Percentiles rank a stretch among this genome's conserved stretches.
phyloP scores from a whole-genome alignment of 2,888 invertebrate genomes.

The Epistrophe eligans region DNA sequence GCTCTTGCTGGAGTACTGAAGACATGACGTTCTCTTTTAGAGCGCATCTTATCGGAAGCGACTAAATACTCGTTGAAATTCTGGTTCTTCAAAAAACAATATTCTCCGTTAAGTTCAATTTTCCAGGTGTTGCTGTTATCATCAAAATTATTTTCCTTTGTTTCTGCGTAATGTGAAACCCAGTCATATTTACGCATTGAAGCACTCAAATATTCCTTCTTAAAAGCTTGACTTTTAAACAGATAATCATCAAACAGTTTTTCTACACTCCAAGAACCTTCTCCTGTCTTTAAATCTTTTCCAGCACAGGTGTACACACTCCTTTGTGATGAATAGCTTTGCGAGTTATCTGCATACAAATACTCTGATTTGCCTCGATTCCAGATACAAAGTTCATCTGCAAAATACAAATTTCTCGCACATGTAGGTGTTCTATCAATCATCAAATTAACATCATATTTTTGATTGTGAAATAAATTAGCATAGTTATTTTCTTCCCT shows the following conservation, averaged over 20 bases:
- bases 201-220: conserved; percentile 1
- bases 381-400: conserved; percentile 18
- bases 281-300: not conserved
- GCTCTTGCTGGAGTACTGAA: not conserved
- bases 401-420: conserved; percentile 5
- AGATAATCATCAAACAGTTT: not conserved
- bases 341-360: not conserved
- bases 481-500: not conserved
- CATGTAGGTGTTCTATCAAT: conserved; percentile 22
- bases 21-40: not conserved
- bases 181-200: not conserved
- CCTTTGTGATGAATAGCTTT: not conserved
- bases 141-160: not conserved
- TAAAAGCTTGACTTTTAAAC: conserved; percentile 7
- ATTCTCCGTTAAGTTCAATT: conserved; percentile 3
- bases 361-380: conserved; percentile 7
- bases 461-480: not conserved
- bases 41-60: not conserved
- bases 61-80: not conserved
- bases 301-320: not conserved
- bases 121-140: not conserved
- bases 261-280: conserved; percentile 21
- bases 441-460: not conserved
- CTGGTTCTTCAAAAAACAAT: conserved; percentile 8
- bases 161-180: not conserved